These are phyloP conservation scores for Butorides virescens DNA, from an alignment of 2,113 vertebrate genomes.

Conservation along the genomic window DNA sequence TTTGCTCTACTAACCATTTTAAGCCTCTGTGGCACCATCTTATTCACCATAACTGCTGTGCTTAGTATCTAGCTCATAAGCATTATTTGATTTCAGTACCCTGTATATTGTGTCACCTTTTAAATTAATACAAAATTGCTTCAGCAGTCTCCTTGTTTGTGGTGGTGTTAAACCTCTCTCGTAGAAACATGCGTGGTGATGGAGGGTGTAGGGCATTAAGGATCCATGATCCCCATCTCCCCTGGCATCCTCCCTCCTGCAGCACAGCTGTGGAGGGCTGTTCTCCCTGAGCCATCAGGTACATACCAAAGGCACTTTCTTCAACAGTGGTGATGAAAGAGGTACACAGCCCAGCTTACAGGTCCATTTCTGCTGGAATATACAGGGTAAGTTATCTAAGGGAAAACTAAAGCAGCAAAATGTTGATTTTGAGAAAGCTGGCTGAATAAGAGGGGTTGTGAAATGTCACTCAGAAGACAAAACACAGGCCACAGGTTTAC, in stretches of 20 bases:
- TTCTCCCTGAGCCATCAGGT: not conserved
- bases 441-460: not conserved
- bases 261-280: not conserved
- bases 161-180: not conserved
- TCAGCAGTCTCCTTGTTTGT: not conserved
- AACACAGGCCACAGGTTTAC: not conserved
- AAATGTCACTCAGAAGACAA: not conserved
- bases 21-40: slow-evolving; percentile 16
- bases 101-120: not conserved
- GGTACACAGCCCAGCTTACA: not conserved
- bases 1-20: slow-evolving; percentile 24
- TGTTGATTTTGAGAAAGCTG: not conserved
- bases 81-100: not conserved
- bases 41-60: slow-evolving; percentile 2
- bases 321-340: not conserved
- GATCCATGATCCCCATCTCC: not conserved
- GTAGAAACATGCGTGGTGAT: not conserved
- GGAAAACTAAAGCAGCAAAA: not conserved
- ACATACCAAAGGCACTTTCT: not conserved
- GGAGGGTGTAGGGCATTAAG: not conserved
- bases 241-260: not conserved
- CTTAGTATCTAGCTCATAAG: slow-evolving; percentile 16
- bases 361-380: not conserved
- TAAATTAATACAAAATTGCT: not conserved
- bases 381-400: not conserved